phyloP scores from a whole-genome alignment of 1,140 invertebrate genomes.

The Bradynema listronoti region DNA sequence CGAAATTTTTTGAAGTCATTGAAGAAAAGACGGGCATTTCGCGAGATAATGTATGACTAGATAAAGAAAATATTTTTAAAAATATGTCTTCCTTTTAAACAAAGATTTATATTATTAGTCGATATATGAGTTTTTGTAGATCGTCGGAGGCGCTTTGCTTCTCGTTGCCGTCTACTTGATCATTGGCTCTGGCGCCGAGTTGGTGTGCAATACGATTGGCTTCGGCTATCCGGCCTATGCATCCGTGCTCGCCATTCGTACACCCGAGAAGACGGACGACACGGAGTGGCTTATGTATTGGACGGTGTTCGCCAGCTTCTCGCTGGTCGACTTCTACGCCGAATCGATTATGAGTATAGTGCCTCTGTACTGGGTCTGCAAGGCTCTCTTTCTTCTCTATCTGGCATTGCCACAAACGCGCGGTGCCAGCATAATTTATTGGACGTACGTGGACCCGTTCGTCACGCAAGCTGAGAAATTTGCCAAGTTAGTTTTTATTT shows the following conservation, averaged over 20 bases:
- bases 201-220: constrained; percentile 88
- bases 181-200: constrained; percentile 81
- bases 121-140: constrained; percentile 50
- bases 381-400: constrained; percentile 40
- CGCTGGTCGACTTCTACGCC: constrained; percentile 65
- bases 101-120: neutral
- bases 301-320: constrained; percentile 45
- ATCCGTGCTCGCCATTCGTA: constrained; percentile 60
- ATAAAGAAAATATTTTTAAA: too few relatives aligned
- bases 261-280: constrained; percentile 31
- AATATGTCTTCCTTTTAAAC: neutral
- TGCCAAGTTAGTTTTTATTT: too few relatives aligned
- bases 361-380: constrained; percentile 38
- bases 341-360: constrained; percentile 66
- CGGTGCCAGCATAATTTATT: constrained; percentile 22
- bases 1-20: constrained; percentile 1
- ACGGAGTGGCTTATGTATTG: constrained; percentile 46
- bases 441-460: constrained; percentile 15
- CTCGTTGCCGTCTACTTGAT: constrained; percentile 33
- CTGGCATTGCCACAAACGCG: constrained; percentile 29
- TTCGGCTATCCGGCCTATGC: constrained; percentile 91
- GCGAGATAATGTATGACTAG: constrained; percentile 27
- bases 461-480: neutral
- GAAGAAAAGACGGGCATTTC: constrained; percentile 23
- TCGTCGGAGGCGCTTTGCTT: constrained; percentile 18